Conservation (phyloP, 2,797 vertebrate genomes). For the Mastacembelus armatus region DNA sequence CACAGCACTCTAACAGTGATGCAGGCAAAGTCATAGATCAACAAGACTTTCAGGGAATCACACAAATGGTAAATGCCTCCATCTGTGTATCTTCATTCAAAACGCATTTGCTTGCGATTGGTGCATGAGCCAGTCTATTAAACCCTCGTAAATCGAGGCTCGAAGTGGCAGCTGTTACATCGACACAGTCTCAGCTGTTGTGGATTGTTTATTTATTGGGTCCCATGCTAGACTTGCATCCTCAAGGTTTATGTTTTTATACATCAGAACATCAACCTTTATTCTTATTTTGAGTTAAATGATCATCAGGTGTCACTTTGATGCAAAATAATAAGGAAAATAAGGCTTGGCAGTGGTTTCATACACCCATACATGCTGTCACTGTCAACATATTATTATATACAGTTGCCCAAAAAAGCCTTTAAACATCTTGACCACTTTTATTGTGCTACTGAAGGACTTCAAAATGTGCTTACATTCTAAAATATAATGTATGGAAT, state of each 20-base stretch:
- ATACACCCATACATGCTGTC: slow-evolving; percentile 51
- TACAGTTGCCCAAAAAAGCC: slow-evolving; percentile 59
- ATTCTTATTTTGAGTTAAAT: slow-evolving; percentile 46
- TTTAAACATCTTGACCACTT: slow-evolving; percentile 48
- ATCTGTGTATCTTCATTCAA: slow-evolving; percentile 24
- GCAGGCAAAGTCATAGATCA: slow-evolving; percentile 17
- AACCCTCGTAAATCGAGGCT: slow-evolving; percentile 8
- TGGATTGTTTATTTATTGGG: slow-evolving; percentile 8
- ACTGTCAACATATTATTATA: slow-evolving; percentile 57
- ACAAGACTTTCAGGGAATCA: slow-evolving; percentile 45
- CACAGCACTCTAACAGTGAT: neutral
- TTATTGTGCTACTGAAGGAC: slow-evolving; percentile 47
- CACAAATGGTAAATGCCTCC: slow-evolving; percentile 27
- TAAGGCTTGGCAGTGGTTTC: slow-evolving; percentile 35
- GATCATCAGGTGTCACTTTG: slow-evolving; percentile 58
- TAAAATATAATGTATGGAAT: slow-evolving; percentile 3
- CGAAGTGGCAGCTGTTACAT: slow-evolving; percentile 22
- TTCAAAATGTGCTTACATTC: slow-evolving; percentile 32
- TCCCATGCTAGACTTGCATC: neutral
- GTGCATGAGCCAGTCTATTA: slow-evolving; percentile 13
- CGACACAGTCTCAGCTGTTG: slow-evolving; percentile 12
- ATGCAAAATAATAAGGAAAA: slow-evolving; percentile 42
- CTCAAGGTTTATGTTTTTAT: slow-evolving; percentile 18
- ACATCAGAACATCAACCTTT: slow-evolving; percentile 38
- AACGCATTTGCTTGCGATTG: slow-evolving; percentile 14